Evolutionary conservation across 2,113 vertebrate genomes (phyloP).

Genomic region (Actenoides hombroni): DNA sequence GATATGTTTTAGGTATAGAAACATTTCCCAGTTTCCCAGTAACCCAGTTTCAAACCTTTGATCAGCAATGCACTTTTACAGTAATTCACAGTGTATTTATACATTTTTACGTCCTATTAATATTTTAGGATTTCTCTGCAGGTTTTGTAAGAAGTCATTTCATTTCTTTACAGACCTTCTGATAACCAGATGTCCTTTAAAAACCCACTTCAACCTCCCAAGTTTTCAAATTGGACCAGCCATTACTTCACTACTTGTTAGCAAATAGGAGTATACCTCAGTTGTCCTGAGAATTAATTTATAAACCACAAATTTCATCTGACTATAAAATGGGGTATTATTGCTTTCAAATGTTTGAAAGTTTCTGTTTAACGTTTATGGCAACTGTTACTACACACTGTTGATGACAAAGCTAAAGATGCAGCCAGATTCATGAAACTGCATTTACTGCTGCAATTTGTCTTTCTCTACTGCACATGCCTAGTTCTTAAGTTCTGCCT

Average conservation of each 20-base stretch:
- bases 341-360: background rate
- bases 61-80: background rate
- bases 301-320: background rate
- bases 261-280: background rate
- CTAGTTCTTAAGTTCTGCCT: background rate
- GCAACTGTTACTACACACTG: background rate
- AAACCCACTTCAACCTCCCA: background rate
- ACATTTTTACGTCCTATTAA: background rate
- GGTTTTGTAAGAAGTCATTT: background rate
- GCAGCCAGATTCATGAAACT: background rate
- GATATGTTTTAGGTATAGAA: background rate
- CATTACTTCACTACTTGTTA: background rate
- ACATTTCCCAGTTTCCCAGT: background rate
- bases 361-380: background rate
- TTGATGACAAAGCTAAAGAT: background rate
- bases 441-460: fast-evolving
- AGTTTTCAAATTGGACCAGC: background rate
- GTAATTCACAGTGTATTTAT: background rate
- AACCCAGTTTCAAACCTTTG: background rate
- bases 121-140: background rate
- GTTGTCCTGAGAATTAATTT: background rate
- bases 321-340: background rate
- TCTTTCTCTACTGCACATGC: background rate
- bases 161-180: background rate
- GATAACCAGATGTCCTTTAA: background rate